phyloP scores from a whole-genome alignment of 1,140 invertebrate species.

The Lordiphosa collinella region DNA sequence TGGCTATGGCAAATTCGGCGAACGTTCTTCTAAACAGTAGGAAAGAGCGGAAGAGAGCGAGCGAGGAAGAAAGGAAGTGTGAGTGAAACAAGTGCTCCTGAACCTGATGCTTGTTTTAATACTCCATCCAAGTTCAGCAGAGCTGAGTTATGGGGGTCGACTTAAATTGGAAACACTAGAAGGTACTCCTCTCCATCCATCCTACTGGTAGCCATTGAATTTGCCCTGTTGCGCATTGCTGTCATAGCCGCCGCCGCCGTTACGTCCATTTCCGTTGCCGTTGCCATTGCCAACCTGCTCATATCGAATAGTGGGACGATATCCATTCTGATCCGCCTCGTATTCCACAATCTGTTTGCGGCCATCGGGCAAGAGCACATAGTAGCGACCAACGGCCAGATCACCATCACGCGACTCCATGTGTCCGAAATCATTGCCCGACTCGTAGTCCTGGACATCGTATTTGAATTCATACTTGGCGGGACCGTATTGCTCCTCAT shows the following conservation, averaged over 20 bases:
- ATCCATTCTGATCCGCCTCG: constrained; percentile 87
- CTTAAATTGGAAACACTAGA: constrained; percentile 57
- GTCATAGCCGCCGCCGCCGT: constrained; percentile 69
- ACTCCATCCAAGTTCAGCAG: constrained; percentile 48
- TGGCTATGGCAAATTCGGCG: constrained; percentile 71
- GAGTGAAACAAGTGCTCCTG: constrained; percentile 10
- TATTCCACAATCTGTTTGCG: constrained; percentile 89
- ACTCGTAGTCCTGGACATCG: constrained; percentile 85
- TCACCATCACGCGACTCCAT: constrained; percentile 85
- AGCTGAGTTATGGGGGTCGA: constrained; percentile 54
- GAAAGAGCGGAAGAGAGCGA: neutral
- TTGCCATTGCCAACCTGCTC: constrained; percentile 82
- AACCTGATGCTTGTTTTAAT: constrained; percentile 40
- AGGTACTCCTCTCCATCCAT: constrained; percentile 13
- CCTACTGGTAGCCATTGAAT: constrained; percentile 70
- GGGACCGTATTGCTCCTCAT: constrained; percentile 81
- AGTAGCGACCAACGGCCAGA: constrained; percentile 85
- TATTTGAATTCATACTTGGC: constrained; percentile 89
- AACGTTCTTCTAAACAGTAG: constrained; percentile 33
- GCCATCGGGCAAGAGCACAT: constrained; percentile 87
- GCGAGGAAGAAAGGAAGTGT: neutral
- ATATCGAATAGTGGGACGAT: constrained; percentile 87
- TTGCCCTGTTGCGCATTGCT: constrained; percentile 74
- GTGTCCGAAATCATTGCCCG: constrained; percentile 87
- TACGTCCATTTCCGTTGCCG: constrained; percentile 76